Evolutionary conservation across 1,140 invertebrate genomes (phyloP).

Genomic region (Cydia pomonella): DNA sequence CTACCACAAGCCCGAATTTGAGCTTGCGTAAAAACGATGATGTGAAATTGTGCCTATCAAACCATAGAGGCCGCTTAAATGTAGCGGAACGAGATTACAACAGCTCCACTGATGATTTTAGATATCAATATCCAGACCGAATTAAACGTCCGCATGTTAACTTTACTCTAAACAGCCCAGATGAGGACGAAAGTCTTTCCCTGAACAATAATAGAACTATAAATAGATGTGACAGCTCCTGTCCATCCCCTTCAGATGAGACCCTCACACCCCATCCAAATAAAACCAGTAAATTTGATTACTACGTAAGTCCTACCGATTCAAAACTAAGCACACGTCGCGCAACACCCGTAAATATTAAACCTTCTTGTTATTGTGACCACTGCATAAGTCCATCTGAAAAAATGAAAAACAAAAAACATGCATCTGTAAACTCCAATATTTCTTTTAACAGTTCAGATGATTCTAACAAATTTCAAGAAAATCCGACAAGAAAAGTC

Average conservation of each 20-base stretch:
- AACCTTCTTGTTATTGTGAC: neutral
- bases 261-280: neutral
- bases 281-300: neutral
- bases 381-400: neutral
- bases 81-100: neutral
- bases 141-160: neutral
- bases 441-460: neutral
- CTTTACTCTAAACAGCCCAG: neutral
- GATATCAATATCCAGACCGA: neutral
- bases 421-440: neutral
- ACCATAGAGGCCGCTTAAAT: neutral
- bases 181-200: too few species aligned
- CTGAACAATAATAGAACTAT: too few species aligned
- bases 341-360: neutral
- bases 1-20: neutral
- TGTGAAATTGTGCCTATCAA: neutral
- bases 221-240: too few species aligned
- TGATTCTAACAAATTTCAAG: neutral
- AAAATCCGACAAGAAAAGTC: neutral
- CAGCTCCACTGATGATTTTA: neutral
- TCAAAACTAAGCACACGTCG: neutral
- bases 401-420: neutral
- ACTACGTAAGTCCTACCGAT: neutral
- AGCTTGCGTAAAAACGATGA: neutral
- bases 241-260: neutral